Conservation (phyloP, 2,113 vertebrate species). For the Ploceus nigricollis region DNA sequence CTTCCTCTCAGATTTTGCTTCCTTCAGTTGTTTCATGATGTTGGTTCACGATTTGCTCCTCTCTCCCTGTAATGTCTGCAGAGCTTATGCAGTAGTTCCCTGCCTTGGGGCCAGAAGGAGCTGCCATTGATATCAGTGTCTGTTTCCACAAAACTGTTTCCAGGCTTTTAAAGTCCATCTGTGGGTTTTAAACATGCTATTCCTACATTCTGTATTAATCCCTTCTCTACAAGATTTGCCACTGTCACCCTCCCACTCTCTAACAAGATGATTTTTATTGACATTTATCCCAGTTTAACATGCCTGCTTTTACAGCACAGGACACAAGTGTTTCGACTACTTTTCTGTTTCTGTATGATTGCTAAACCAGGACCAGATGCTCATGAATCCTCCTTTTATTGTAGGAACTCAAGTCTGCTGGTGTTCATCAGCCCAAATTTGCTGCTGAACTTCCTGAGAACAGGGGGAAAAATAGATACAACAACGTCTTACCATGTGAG, state of each 20-base stretch:
- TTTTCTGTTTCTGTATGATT: not conserved
- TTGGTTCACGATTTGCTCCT: not conserved
- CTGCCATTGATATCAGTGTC: not conserved
- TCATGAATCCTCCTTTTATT: constrained; percentile 5
- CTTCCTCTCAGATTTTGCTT: not conserved
- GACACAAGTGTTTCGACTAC: not conserved
- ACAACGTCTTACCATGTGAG: constrained; percentile 95
- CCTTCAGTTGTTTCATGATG: not conserved
- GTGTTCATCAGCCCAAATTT: constrained; percentile 80
- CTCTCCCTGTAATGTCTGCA: not conserved
- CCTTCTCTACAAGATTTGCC: not conserved
- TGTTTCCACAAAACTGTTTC: not conserved
- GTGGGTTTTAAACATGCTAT: not conserved
- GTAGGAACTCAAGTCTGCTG: constrained; percentile 87
- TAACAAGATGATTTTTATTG: not conserved
- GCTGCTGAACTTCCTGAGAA: constrained; percentile 84
- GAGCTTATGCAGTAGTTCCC: not conserved
- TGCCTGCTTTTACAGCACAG: not conserved
- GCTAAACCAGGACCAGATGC: not conserved
- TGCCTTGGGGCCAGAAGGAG: not conserved
- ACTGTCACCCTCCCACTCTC: not conserved
- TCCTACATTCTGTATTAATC: not conserved
- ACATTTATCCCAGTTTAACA: not conserved
- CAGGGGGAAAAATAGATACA: constrained; percentile 94
- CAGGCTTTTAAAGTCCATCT: not conserved